Percentiles rank a stretch among this genome's conserved stretches.
Conservation (phyloP, 1,140 invertebrate species). For the Paracyclopina nana region DNA sequence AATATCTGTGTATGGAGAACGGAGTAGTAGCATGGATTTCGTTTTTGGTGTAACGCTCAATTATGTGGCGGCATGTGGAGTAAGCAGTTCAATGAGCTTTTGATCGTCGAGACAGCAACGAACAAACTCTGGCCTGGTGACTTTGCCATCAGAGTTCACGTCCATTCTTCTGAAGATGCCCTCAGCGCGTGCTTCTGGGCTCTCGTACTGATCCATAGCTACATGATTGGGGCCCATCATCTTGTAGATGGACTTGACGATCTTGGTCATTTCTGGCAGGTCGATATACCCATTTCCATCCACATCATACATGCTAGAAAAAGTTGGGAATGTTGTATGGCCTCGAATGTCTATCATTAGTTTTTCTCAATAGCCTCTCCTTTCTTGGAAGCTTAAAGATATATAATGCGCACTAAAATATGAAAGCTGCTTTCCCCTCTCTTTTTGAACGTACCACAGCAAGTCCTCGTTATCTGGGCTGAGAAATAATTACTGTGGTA, state of each 20-base stretch:
- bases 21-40: too few relatives aligned
- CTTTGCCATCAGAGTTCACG: constrained; percentile 16
- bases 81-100: constrained; percentile 16
- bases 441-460: too few relatives aligned
- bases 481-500: too few relatives aligned
- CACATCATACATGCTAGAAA: constrained; percentile 17
- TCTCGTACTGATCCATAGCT: constrained; percentile 11
- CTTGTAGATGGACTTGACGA: constrained; percentile 17
- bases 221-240: constrained; percentile 17
- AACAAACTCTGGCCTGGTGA: constrained; percentile 14
- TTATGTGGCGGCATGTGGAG: too few relatives aligned
- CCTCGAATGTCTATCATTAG: too few relatives aligned
- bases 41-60: too few relatives aligned
- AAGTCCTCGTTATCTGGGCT: too few relatives aligned
- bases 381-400: too few relatives aligned
- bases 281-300: constrained; percentile 16
- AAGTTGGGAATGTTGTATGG: neutral
- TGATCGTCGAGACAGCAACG: constrained; percentile 16
- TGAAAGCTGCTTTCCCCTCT: too few relatives aligned
- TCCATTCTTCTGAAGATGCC: constrained; percentile 17
- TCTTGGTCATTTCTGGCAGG: constrained; percentile 16
- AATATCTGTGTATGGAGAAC: too few relatives aligned
- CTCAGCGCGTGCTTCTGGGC: constrained; percentile 10
- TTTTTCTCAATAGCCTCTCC: too few relatives aligned
- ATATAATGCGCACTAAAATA: too few relatives aligned